Evolutionary conservation across 2,113 vertebrate species (phyloP).

Genomic region (Ptilonorhynchus violaceus): DNA sequence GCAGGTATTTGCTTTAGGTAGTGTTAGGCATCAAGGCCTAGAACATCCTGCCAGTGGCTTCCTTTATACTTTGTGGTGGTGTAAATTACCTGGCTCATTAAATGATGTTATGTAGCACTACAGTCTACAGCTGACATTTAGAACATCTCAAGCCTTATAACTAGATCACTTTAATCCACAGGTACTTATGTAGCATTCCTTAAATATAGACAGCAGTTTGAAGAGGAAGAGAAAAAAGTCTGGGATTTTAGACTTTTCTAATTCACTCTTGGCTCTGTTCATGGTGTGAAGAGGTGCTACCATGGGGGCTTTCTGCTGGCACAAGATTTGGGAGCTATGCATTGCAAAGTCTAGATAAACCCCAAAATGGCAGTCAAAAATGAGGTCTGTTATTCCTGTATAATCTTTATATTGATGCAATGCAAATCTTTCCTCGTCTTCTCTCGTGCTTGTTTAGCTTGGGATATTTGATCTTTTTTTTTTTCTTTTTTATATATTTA

Average conservation of each 20-base stretch:
- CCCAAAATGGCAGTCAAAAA: neutral
- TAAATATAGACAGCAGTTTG: neutral
- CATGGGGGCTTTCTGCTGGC: neutral
- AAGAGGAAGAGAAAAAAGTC: neutral
- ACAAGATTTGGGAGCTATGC: neutral
- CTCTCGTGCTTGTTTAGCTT: neutral
- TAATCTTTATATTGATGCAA: neutral
- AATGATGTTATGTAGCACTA: accelerated
- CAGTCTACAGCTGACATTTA: neutral
- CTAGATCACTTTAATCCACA: neutral
- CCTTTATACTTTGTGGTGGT: neutral
- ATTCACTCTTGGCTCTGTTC: neutral
- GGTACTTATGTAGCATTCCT: neutral
- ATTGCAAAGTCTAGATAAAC: neutral
- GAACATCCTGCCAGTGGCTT: neutral
- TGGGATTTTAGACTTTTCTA: neutral
- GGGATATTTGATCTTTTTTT: neutral
- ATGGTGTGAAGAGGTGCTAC: neutral
- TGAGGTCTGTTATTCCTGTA: neutral
- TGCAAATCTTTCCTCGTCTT: neutral
- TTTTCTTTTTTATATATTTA: neutral
- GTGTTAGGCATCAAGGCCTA: neutral
- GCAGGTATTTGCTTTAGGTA: accelerated
- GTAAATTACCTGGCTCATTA: neutral
- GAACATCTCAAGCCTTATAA: neutral